These are phyloP conservation scores for Kobus ellipsiprymnus DNA, from an alignment of 2,113 vertebrate species.

Conservation along the genomic window DNA sequence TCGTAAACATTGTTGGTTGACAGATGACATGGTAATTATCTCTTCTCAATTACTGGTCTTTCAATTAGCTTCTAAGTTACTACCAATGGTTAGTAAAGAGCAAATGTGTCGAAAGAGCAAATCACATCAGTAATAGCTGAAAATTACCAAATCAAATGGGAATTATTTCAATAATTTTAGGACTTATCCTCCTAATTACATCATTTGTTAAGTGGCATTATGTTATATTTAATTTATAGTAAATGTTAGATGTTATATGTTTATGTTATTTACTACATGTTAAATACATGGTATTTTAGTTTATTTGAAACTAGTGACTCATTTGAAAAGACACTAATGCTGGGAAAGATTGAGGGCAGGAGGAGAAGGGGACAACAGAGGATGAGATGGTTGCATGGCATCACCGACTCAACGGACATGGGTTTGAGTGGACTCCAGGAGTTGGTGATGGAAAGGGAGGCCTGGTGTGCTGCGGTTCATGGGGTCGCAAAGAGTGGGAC, in stretches of 20 bases:
- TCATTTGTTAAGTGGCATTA: background rate
- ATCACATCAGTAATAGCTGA: background rate
- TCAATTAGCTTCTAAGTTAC: too few relatives aligned
- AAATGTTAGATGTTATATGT: background rate
- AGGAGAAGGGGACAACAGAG: too few relatives aligned
- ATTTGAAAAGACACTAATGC: too few relatives aligned
- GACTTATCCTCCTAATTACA: background rate
- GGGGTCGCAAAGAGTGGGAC: too few relatives aligned
- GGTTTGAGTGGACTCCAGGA: too few relatives aligned
- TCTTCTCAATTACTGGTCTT: too few relatives aligned
- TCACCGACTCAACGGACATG: too few relatives aligned
- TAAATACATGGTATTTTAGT: background rate
- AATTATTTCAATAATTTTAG: slow-evolving; percentile 4
- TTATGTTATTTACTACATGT: background rate
- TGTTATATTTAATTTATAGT: background rate
- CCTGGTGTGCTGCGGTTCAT: too few relatives aligned
- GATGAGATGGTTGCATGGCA: too few relatives aligned
- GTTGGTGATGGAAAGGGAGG: too few relatives aligned
- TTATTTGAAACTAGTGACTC: background rate
- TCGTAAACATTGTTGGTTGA: background rate
- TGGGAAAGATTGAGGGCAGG: too few relatives aligned
- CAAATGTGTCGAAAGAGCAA: background rate
- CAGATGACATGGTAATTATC: background rate
- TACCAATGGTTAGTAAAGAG: too few relatives aligned
- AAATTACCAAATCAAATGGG: background rate